These are phyloP conservation scores for Podarcis muralis DNA, from an alignment of 2,113 vertebrate genomes.

Conservation along the genomic window DNA sequence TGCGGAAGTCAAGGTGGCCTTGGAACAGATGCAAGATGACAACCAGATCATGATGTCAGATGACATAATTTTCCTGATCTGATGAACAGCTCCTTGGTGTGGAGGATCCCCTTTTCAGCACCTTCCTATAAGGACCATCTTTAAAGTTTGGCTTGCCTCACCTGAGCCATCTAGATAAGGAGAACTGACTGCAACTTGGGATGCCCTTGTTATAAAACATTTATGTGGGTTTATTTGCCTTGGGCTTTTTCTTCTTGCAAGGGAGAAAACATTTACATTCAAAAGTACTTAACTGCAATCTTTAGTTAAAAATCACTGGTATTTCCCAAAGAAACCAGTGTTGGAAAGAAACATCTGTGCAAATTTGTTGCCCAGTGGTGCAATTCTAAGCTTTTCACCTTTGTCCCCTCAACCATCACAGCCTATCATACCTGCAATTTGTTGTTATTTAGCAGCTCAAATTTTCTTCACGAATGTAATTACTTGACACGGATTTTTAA, in stretches of 20 bases:
- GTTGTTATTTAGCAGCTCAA: too few species aligned
- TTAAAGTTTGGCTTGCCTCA: neutral
- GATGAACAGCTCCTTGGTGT: neutral
- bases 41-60: slow-evolving; percentile 98
- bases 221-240: neutral
- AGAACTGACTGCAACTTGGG: neutral
- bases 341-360: neutral
- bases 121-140: neutral
- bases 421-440: neutral
- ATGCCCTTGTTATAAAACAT: neutral
- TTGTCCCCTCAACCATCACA: neutral
- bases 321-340: too few species aligned
- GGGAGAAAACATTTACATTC: neutral
- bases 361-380: neutral
- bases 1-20: slow-evolving; percentile 80
- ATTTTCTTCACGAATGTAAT: neutral
- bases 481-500: neutral
- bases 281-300: neutral
- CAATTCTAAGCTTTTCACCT: neutral
- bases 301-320: neutral
- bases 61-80: slow-evolving; percentile 96
- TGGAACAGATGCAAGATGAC: slow-evolving; percentile 92
- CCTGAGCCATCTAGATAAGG: neutral
- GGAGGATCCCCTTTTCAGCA: neutral
- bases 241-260: neutral